Evolutionary conservation across 2,888 invertebrate genomes (phyloP), one percentile per base, ranked within the genome.

Genomic region (Eumacrocentrus americanus): DNA sequence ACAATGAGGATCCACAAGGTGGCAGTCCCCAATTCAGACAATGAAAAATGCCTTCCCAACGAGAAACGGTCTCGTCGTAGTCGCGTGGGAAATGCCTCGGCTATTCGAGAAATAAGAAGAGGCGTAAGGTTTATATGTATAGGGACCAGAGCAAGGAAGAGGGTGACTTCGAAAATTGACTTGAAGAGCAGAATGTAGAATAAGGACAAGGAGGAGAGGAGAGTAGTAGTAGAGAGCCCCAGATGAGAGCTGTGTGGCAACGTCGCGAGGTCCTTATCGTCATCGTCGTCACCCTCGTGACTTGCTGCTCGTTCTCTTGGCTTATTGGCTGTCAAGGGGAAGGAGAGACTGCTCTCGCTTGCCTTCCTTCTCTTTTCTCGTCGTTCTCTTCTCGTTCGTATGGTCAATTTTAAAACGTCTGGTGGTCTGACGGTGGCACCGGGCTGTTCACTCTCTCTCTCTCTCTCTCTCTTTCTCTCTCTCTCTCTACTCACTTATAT

Each of bases 211-310:
- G 18, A 34, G 37, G 18, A 16, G 1, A 40, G 12, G 1, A 14
- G 18, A 20, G 11, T 6, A 51, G 6, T 6, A 35, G 12, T 20
- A n/a, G 50, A 46, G 22, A 35, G n/a, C n/a, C n/a, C n/a, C n/a
- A n/a, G n/a, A n/a, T n/a, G n/a, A 4, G 29, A 29, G 29, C 29
- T 29, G 62, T 63, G 53, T 62, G 65, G 67, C 67, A 67, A 67
- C 67, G 67, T 65, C 57, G 67, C 65, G 60, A 63, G 63, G 65
- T 65, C 67, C 65, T 67, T 67, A 64, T 68, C 68, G 65, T 60
- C 53, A 54, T 54, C 53, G 42, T 52, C 58, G 47, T 48, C 56
- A 54, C 61, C 60, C 55, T 61, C 53, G 61, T 61, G 56, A 61
- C 61, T 61, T n/a, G n/a, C n/a, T n/a, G n/a, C 57, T 55, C 58